Conservation (phyloP, 2,888 invertebrate genomes). For the Acanthosepion esculentum region DNA sequence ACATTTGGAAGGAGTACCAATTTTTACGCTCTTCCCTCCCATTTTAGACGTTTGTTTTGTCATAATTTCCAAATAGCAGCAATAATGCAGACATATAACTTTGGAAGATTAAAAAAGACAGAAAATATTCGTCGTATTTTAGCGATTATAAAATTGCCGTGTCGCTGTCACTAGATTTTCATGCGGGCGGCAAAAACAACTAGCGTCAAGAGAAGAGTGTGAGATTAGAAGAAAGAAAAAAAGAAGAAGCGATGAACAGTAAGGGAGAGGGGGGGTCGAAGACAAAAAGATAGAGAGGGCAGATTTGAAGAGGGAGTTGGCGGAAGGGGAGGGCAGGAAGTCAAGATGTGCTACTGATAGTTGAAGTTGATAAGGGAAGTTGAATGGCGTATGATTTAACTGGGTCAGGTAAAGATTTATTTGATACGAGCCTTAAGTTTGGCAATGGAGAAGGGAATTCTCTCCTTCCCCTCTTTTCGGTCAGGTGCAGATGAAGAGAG, state of each 20-base stretch:
- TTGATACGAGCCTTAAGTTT: neutral
- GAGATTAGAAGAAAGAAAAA: neutral
- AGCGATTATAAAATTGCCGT: too few species aligned
- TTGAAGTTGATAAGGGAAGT: neutral
- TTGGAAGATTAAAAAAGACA: too few species aligned
- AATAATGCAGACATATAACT: too few species aligned
- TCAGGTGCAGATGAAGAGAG: neutral
- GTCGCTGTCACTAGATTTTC: too few species aligned
- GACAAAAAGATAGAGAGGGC: too few species aligned
- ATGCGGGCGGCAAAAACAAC: neutral
- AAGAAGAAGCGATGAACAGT: neutral
- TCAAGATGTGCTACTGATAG: too few species aligned
- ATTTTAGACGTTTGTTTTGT: too few species aligned
- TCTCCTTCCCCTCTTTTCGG: neutral
- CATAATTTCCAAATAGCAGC: too few species aligned
- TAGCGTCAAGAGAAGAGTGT: neutral
- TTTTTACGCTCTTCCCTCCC: too few species aligned
- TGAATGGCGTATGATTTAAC: neutral
- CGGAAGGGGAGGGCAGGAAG: neutral
- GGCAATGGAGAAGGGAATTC: neutral
- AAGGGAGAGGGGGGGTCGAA: neutral
- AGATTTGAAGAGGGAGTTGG: neutral
- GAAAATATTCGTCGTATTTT: too few species aligned
- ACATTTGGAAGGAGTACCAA: too few species aligned
- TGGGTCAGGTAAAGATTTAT: constrained; percentile 8